These are phyloP conservation scores for Panulirus ornatus DNA, from an alignment of 1,140 invertebrate species.

Conservation along the genomic window DNA sequence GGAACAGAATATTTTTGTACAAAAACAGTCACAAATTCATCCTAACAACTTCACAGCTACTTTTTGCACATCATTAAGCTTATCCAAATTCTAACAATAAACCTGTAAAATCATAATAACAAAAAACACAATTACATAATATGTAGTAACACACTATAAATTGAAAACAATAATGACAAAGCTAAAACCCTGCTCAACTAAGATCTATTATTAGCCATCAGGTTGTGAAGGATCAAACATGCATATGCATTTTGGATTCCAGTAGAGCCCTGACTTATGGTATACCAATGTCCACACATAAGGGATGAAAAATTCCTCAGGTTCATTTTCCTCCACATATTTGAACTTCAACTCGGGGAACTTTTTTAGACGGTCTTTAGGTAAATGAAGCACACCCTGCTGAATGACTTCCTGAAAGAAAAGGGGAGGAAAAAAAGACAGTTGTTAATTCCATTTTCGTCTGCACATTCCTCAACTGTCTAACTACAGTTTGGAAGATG, in stretches of 20 bases:
- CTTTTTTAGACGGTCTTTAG: slow-evolving; percentile 84
- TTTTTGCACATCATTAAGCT: not conserved
- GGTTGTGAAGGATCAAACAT: slow-evolving; percentile 72
- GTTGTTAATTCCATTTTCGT: too few relatives aligned
- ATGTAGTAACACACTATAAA: not conserved
- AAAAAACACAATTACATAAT: not conserved
- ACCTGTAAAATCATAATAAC: slow-evolving; percentile 14
- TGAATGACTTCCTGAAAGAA: slow-evolving; percentile 69
- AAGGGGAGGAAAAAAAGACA: too few relatives aligned
- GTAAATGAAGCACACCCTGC: slow-evolving; percentile 73
- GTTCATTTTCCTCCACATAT: slow-evolving; percentile 99
- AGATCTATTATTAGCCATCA: slow-evolving; percentile 26
- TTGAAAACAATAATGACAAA: not conserved
- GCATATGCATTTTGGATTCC: slow-evolving; percentile 80
- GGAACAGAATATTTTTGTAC: not conserved
- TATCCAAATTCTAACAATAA: not conserved
- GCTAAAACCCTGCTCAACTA: not conserved
- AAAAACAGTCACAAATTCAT: not conserved
- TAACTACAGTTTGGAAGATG: too few relatives aligned
- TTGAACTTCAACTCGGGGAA: slow-evolving; percentile 99
- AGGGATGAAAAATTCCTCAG: slow-evolving; percentile 99
- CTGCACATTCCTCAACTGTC: too few relatives aligned
- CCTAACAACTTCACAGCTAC: not conserved
- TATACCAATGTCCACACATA: slow-evolving; percentile 97
- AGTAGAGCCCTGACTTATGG: slow-evolving; percentile 88